Conservation (phyloP, 2,797 vertebrate genomes). For the Synaphobranchus kaupii region DNA sequence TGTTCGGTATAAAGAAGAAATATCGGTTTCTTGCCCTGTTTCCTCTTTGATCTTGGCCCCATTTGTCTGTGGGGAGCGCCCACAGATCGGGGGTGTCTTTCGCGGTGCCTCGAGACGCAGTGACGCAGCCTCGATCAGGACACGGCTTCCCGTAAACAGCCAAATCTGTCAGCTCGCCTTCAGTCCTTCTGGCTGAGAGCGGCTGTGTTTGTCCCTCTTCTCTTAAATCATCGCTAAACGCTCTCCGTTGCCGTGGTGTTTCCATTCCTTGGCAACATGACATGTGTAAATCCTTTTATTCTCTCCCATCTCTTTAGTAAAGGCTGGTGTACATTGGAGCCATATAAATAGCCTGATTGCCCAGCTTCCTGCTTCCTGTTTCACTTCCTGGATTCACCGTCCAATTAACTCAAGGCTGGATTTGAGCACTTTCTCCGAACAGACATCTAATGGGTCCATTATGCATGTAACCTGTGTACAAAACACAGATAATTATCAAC, state of each 20-base stretch:
- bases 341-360: no score
- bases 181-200: constrained; percentile 40
- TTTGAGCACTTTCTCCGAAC: neutral
- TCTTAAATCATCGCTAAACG: constrained; percentile 51
- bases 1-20: neutral
- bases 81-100: constrained; percentile 24
- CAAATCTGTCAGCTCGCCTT: constrained; percentile 52
- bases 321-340: neutral
- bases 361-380: neutral
- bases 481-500: neutral
- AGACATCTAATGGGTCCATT: neutral
- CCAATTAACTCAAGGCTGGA: neutral
- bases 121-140: constrained; percentile 23
- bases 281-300: constrained; percentile 35
- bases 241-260: constrained; percentile 49
- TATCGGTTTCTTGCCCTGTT: neutral
- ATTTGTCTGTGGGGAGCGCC: constrained; percentile 15
- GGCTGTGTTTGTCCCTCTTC: constrained; percentile 42
- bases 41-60: neutral
- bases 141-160: constrained; percentile 25
- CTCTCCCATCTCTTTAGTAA: neutral
- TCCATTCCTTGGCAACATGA: constrained; percentile 38
- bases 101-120: constrained; percentile 7
- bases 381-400: neutral
- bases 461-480: neutral